A percentile compares a stretch with the other conserved stretches of the same genome.
These are phyloP conservation scores for Oppia nitens DNA, from an alignment of 1,140 invertebrate species.

Conservation along the genomic window DNA sequence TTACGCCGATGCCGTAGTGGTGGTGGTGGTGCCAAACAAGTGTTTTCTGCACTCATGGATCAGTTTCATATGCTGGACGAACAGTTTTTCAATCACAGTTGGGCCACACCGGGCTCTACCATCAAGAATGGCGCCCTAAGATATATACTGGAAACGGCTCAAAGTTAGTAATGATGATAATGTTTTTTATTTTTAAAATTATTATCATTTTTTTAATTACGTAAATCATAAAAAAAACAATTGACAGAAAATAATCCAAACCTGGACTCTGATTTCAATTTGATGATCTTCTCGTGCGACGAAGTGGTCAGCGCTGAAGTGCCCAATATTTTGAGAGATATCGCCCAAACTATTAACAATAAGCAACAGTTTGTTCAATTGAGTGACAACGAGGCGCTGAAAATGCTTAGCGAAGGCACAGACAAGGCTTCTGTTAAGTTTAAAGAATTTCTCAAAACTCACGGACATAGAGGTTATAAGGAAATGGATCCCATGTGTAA, in stretches of 20 bases:
- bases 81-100: neutral
- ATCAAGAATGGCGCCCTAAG: neutral
- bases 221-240: no score
- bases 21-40: neutral
- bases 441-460: constrained; percentile 41
- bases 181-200: neutral
- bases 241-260: neutral
- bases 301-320: constrained; percentile 52
- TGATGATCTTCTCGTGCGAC: constrained; percentile 42
- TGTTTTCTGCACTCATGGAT: neutral
- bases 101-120: neutral
- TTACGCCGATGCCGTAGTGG: neutral
- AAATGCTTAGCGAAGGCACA: neutral
- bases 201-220: no score
- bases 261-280: constrained; percentile 42
- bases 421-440: constrained; percentile 34
- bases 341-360: neutral
- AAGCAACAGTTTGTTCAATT: neutral
- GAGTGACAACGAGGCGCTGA: constrained; percentile 1
- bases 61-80: no score
- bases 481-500: constrained; percentile 51
- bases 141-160: neutral
- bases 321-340: constrained; percentile 23
- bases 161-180: neutral
- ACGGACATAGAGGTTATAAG: constrained; percentile 52